Evolutionary conservation across 2,888 invertebrate species (phyloP).

Genomic region (Azorinus chamasolen): DNA sequence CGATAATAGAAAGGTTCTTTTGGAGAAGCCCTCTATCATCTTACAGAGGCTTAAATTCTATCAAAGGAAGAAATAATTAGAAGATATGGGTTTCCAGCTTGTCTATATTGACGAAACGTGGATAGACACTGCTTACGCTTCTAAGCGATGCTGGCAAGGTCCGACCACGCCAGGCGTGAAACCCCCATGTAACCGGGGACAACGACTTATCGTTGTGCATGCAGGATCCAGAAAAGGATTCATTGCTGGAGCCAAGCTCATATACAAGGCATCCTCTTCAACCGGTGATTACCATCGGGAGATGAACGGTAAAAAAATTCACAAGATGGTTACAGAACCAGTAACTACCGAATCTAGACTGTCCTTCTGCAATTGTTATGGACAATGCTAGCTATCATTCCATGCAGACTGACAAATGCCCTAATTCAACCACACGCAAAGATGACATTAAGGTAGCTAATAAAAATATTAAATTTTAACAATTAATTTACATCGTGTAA

Average conservation of each 20-base stretch:
- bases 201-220: conserved; percentile 36
- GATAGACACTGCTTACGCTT: conserved; percentile 33
- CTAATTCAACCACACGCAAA: conserved; percentile 21
- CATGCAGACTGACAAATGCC: conserved; percentile 15
- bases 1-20: conserved; percentile 28
- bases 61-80: not conserved
- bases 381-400: too few relatives aligned
- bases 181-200: conserved; percentile 13
- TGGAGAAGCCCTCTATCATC: conserved; percentile 16
- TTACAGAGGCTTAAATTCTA: conserved; percentile 19
- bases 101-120: conserved; percentile 42
- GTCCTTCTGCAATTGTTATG: conserved; percentile 17
- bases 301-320: conserved; percentile 27
- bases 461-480: not conserved
- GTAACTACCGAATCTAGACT: conserved; percentile 16
- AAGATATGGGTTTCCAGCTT: not conserved
- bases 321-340: conserved; percentile 14
- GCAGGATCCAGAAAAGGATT: conserved; percentile 20
- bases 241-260: conserved; percentile 2
- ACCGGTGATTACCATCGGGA: conserved; percentile 28
- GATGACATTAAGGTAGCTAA: conserved; percentile 34
- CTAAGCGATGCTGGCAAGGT: conserved; percentile 40
- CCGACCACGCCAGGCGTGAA: conserved; percentile 1
- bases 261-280: conserved; percentile 7
- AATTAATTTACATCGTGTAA: not conserved